Evolutionary conservation across 2,113 vertebrate genomes (phyloP).

Genomic region (Microtus montanus): DNA sequence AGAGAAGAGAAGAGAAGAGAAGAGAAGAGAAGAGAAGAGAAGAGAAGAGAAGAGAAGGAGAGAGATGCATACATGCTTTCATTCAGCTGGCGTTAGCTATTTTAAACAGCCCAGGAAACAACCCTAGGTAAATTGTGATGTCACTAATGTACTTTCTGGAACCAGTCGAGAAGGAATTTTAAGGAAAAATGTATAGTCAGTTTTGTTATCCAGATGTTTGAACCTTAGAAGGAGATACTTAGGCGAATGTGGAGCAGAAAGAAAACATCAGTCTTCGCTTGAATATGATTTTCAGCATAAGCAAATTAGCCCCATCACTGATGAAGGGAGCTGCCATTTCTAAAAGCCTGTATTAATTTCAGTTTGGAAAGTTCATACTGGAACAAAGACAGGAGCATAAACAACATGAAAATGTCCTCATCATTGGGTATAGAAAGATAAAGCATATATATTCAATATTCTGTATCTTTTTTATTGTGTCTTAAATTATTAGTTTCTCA

Average conservation of each 20-base stretch:
- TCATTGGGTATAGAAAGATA: conserved; percentile 29
- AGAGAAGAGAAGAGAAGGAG: too few relatives aligned
- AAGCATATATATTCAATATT: conserved; percentile 45
- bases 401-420: background rate
- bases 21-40: too few relatives aligned
- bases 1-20: too few relatives aligned
- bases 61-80: background rate
- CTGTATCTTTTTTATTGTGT: conserved; percentile 21
- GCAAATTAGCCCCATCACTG: background rate
- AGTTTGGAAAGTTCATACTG: background rate
- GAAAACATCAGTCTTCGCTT: background rate
- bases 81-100: background rate
- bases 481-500: conserved; percentile 59
- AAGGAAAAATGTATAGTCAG: background rate
- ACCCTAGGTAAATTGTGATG: background rate
- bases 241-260: background rate
- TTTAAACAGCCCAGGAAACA: background rate
- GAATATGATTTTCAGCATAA: background rate
- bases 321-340: background rate
- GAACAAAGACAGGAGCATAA: background rate
- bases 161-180: background rate
- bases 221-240: background rate
- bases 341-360: background rate
- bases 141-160: background rate
- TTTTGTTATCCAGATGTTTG: background rate